phyloP scores from a whole-genome alignment of 2,888 invertebrate species.

The Morinoia aosen region DNA sequence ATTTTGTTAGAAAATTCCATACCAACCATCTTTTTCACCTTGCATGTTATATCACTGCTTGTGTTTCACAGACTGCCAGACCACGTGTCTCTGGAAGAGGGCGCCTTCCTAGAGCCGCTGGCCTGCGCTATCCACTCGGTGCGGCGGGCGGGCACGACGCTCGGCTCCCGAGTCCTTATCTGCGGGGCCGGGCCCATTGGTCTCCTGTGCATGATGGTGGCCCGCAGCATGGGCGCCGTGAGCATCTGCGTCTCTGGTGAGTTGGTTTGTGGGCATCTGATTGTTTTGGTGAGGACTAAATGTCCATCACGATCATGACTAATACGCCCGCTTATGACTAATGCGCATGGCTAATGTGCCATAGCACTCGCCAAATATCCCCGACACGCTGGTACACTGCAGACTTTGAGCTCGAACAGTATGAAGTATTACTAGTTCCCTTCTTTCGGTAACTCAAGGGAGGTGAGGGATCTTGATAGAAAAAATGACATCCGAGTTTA shows the following conservation, averaged over 20 bases:
- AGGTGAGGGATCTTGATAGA: too few species aligned
- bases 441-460: too few species aligned
- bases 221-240: constrained; percentile 88
- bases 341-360: too few species aligned
- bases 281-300: too few species aligned
- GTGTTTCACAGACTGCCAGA: constrained; percentile 81
- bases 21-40: too few species aligned
- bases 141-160: constrained; percentile 82
- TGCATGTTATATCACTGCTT: not conserved
- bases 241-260: constrained; percentile 80
- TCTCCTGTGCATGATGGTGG: constrained; percentile 83
- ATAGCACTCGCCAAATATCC: too few species aligned
- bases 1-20: too few species aligned
- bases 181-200: constrained; percentile 92
- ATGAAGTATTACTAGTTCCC: too few species aligned
- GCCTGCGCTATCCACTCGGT: constrained; percentile 96
- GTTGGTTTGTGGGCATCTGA: not conserved
- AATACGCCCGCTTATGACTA: not conserved
- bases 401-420: too few species aligned
- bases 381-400: too few species aligned
- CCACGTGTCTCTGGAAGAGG: constrained; percentile 91
- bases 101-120: constrained; percentile 92
- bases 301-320: too few species aligned
- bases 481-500: too few species aligned
- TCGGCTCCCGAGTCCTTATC: constrained; percentile 82